Evolutionary conservation across 2,113 vertebrate species (phyloP).

Genomic region (Capra hircus): DNA sequence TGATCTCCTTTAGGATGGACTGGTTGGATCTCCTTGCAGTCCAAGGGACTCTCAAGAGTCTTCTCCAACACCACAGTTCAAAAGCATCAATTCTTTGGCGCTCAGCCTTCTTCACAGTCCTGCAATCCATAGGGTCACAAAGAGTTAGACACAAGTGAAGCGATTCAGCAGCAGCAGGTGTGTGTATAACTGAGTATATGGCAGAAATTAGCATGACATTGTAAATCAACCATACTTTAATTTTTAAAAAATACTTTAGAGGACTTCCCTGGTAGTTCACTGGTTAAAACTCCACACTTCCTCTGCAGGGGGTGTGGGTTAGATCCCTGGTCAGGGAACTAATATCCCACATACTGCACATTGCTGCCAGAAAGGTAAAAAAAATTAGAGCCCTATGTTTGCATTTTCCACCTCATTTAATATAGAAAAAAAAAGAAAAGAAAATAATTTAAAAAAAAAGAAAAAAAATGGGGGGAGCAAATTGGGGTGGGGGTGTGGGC

Average conservation of each 20-base stretch:
- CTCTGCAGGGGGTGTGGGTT: not conserved
- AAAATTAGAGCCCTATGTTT: not conserved
- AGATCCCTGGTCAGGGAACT: not conserved
- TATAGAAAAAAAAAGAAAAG: not conserved
- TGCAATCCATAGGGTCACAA: not conserved
- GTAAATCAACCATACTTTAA: not conserved
- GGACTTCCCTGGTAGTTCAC: not conserved
- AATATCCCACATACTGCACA: not conserved
- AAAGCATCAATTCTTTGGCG: too few species aligned
- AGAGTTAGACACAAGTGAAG: not conserved
- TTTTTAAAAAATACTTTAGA: not conserved
- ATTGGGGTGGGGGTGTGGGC: not conserved
- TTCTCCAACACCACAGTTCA: too few species aligned
- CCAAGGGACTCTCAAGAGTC: too few species aligned
- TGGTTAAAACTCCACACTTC: not conserved
- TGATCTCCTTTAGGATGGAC: too few species aligned
- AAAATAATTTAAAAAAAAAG: too few species aligned
- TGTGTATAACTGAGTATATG: not conserved
- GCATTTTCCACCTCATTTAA: not conserved
- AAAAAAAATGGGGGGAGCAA: not conserved
- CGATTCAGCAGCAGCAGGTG: not conserved
- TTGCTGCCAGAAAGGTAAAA: not conserved
- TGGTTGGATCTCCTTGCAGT: too few species aligned
- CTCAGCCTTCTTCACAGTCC: not conserved
- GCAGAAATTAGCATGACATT: not conserved